Evolutionary conservation across 2,797 vertebrate genomes (phyloP).

Genomic region (Delichon dasypus): DNA sequence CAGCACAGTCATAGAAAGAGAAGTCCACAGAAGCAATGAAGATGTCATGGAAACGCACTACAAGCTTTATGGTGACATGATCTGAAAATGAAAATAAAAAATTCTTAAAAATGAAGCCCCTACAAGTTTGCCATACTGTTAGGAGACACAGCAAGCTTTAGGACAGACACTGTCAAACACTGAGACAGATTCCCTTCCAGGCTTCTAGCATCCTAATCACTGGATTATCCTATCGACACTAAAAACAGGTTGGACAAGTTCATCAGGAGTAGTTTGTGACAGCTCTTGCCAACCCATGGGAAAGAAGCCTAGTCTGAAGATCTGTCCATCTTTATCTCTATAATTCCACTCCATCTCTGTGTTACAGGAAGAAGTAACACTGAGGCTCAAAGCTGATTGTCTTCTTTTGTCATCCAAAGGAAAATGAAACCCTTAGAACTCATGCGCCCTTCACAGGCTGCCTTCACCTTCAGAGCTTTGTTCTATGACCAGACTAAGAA

Average conservation of each 20-base stretch:
- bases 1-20: conserved; percentile 91
- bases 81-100: conserved; percentile 78
- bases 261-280: background rate
- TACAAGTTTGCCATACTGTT: background rate
- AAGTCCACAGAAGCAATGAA: conserved; percentile 83
- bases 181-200: background rate
- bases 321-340: background rate
- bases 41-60: conserved; percentile 85
- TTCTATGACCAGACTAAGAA: background rate
- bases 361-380: background rate
- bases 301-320: background rate
- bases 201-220: background rate
- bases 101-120: conserved; percentile 26
- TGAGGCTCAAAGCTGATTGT: conserved; percentile 8
- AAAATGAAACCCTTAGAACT: background rate
- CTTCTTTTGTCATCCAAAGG: background rate
- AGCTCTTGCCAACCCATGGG: background rate
- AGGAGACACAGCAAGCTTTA: background rate
- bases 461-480: background rate
- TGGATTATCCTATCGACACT: background rate
- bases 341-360: background rate
- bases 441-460: background rate
- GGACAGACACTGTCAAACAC: background rate
- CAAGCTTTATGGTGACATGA: conserved; percentile 84
- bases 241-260: conserved; percentile 10